Evolutionary conservation across 2,113 vertebrate genomes (phyloP).

Genomic region (Acanthochromis polyacanthus): DNA sequence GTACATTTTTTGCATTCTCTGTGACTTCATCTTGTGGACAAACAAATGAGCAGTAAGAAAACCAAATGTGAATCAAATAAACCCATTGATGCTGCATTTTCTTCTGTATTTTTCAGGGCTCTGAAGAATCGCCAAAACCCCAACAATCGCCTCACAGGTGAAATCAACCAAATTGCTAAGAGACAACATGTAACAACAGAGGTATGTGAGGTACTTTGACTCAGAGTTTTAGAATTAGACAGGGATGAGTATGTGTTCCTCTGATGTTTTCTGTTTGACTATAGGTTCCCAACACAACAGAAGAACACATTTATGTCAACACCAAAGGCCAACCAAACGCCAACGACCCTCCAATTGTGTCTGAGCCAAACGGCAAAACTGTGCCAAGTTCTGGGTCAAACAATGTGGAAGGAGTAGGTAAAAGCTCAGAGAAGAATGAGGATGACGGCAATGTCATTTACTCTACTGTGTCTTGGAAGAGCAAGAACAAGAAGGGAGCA

Average conservation of each 20-base stretch:
- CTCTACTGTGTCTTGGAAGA: not conserved
- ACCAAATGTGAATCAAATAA: not conserved
- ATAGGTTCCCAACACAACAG: not conserved
- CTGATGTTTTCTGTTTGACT: not conserved
- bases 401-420: too few species aligned
- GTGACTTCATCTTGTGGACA: too few species aligned
- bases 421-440: not conserved
- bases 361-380: too few species aligned
- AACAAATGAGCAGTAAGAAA: not conserved
- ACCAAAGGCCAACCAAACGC: not conserved
- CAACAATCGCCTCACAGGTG: not conserved
- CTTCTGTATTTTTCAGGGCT: conserved; percentile 28
- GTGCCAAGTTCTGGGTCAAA: too few species aligned
- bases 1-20: too few species aligned
- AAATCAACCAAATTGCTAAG: not conserved
- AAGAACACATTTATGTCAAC: conserved; percentile 26
- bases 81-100: not conserved
- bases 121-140: not conserved
- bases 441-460: conserved; percentile 5
- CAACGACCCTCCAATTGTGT: not conserved
- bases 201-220: conserved; percentile 30
- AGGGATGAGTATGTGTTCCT: not conserved
- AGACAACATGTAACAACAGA: not conserved
- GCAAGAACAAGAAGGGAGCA: not conserved
- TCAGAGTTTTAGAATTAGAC: not conserved